Base-by-base conservation (phyloP, 2,113 vertebrate species). In the Xenopus borealis region DNA sequence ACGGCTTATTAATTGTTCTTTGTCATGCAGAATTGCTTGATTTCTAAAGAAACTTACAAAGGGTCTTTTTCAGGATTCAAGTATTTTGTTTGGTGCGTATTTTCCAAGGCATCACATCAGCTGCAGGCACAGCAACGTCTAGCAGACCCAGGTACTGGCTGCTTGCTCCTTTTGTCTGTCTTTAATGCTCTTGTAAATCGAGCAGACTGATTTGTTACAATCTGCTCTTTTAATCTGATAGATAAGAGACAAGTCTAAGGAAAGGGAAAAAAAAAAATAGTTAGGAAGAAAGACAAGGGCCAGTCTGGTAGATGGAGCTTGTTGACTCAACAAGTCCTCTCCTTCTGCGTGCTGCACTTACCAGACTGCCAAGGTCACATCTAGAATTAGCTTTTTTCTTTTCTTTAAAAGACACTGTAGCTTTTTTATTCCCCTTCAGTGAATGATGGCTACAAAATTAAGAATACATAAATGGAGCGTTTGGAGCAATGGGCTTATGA, bases 1-100 rank as follows among this genome's bases (percentile, higher is more conserved):
- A 97, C 96, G 97, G 97, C 97, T 99, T 99, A 99, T 99, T 99
- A 99, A 99, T 99, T 99, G 96, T 99, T 97, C 96, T 98, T 99
- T 99, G 96, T 99, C 96, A 99, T 99, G 97, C 97, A 99, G 97
- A 99, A 99, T 97, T 98, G 96, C 95, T 98, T 98, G 96, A 99
- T 98, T 99, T 99, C 97, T 99, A 99, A 99, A 99, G 97, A 96
- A 98, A 98, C 97, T 94, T 98, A 99, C 97, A 99, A 99, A 98
- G 96, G 47, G 47, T 96, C 95, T 96, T 98, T 98, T 98, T 97
- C 96, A 98, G 96, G 96, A 98, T 98, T 98, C 96, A 97, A 99
- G 97, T 98, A 98, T 98, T 99, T 98, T 98, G 96, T 98, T 98
- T 97, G 96, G 95, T 98, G 97, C 96, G 97, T 95, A 96, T 97